Evolutionary conservation across 2,113 vertebrate genomes (phyloP).

Genomic region (Anolis sagrei): DNA sequence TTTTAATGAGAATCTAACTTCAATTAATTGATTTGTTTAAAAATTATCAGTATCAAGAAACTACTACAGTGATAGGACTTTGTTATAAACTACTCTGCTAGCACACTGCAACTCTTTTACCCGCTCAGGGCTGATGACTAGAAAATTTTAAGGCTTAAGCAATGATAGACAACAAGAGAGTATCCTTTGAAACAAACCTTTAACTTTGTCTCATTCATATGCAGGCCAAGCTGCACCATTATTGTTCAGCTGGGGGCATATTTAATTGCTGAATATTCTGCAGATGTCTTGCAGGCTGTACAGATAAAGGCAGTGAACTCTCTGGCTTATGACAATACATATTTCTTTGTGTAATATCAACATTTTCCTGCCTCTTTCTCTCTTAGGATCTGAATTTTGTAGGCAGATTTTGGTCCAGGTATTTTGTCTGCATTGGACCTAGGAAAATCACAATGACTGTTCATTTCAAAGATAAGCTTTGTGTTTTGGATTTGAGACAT

Average conservation of each 20-base stretch:
- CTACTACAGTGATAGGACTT: constrained; percentile 3
- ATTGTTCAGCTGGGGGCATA: constrained; percentile 74
- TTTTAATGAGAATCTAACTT: neutral
- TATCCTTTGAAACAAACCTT: constrained; percentile 56
- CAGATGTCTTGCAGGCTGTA: constrained; percentile 73
- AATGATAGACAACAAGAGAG: constrained; percentile 58
- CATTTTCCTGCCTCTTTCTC: constrained; percentile 56
- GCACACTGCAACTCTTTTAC: constrained; percentile 23
- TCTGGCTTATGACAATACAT: constrained; percentile 61
- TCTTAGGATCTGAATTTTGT: constrained; percentile 56
- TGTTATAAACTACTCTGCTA: neutral
- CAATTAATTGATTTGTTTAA: constrained; percentile 20
- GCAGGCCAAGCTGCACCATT: constrained; percentile 69
- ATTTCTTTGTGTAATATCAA: constrained; percentile 63
- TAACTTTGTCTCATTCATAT: constrained; percentile 70
- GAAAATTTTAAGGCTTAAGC: constrained; percentile 39
- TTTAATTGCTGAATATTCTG: constrained; percentile 76
- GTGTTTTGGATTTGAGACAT: constrained; percentile 25
- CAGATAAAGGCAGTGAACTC: constrained; percentile 70
- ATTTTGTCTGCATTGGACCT: constrained; percentile 23
- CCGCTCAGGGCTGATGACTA: constrained; percentile 32
- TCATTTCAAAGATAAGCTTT: constrained; percentile 37
- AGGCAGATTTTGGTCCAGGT: constrained; percentile 46
- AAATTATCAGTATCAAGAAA: neutral
- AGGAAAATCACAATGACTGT: constrained; percentile 15